Conservation (phyloP, 2,113 vertebrate genomes). For the Erinaceus europaeus region DNA sequence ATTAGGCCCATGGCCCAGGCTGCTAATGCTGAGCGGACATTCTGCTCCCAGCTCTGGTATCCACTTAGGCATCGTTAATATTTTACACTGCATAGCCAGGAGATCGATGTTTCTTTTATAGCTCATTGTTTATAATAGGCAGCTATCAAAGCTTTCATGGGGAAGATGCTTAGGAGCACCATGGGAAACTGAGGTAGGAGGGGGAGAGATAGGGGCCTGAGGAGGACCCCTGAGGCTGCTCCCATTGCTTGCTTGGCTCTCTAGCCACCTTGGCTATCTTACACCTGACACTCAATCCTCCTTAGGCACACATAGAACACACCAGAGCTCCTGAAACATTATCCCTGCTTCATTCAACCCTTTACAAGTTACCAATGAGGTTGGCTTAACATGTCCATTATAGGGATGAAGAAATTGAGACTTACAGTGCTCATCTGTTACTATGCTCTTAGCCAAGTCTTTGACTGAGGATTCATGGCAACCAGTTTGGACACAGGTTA, state of each 20-base stretch:
- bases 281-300: neutral
- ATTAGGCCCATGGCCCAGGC: slow-evolving; percentile 67
- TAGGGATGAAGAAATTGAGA: neutral
- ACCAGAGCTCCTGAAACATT: neutral
- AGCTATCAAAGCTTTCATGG: slow-evolving; percentile 32
- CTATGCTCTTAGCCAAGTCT: neutral
- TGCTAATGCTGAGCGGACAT: slow-evolving; percentile 59
- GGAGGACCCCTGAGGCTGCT: neutral
- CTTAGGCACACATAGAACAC: neutral
- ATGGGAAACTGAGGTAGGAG: slow-evolving; percentile 65
- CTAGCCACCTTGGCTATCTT: neutral
- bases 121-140: slow-evolving; percentile 61
- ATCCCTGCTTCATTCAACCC: neutral
- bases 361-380: neutral
- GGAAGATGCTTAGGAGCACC: neutral
- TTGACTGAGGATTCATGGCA: neutral
- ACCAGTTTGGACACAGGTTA: neutral
- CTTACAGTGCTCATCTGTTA: neutral
- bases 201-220: neutral
- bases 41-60: slow-evolving; percentile 58
- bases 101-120: slow-evolving; percentile 79
- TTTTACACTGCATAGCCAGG: slow-evolving; percentile 75
- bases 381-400: neutral
- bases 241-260: neutral
- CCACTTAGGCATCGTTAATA: slow-evolving; percentile 82